These are phyloP conservation scores for Ariopsis seemanni DNA, from an alignment of 2,113 vertebrate genomes.

Conservation along the genomic window DNA sequence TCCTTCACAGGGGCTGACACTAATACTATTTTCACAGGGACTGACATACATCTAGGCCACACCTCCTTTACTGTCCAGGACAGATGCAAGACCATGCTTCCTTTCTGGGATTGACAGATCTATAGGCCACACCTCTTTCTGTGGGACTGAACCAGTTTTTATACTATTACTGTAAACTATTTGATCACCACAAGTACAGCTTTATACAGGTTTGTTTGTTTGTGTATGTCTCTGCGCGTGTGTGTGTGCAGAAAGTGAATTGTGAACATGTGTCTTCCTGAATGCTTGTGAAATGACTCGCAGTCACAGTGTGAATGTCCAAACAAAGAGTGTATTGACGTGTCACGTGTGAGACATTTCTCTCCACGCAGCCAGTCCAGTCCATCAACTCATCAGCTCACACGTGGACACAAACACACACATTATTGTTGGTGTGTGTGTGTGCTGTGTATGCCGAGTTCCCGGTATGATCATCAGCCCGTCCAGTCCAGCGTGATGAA, in stretches of 20 bases:
- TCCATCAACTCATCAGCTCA: constrained; percentile 2
- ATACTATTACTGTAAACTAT: background rate
- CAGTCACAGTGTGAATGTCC: constrained; percentile 61
- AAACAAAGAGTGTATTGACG: constrained; percentile 53
- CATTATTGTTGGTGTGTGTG: background rate
- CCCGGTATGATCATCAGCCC: background rate
- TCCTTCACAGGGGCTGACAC: background rate
- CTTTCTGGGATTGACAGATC: background rate
- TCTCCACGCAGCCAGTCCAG: constrained; percentile 42
- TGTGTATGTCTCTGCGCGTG: background rate
- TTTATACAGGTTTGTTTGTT: background rate
- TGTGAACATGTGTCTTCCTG: constrained; percentile 25
- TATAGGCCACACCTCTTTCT: background rate
- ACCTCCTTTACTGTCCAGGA: background rate
- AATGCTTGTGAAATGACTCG: constrained; percentile 68
- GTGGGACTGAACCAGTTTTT: background rate
- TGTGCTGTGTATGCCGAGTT: background rate
- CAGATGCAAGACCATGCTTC: background rate
- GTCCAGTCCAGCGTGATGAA: background rate
- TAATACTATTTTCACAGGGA: background rate
- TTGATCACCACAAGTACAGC: background rate
- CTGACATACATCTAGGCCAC: background rate
- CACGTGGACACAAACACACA: background rate
- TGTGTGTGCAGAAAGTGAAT: constrained; percentile 33
- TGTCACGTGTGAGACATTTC: constrained; percentile 67